A percentile compares a stretch with the other conserved stretches of the same genome.
Conservation (phyloP, 1,140 invertebrate genomes). For the Caenorhabditis latens region DNA sequence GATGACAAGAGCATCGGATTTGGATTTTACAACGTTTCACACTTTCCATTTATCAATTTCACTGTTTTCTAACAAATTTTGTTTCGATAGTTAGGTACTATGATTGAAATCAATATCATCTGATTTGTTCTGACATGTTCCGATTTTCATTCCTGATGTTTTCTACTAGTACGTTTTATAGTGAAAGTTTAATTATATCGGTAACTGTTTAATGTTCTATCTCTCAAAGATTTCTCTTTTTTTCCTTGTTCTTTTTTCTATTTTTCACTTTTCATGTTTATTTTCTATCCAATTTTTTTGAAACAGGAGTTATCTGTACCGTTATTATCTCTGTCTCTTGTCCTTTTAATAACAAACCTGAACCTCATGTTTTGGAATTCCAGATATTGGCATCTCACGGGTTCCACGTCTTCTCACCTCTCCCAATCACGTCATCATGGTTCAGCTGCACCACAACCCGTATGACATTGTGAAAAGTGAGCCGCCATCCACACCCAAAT, state of each 20-base stretch:
- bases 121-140: neutral
- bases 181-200: neutral
- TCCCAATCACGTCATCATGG: slow-evolving; percentile 33
- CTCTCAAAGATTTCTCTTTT: neutral
- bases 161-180: neutral
- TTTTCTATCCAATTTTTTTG: neutral
- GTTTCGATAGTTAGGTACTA: neutral
- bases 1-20: too few species aligned
- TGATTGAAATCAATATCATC: slow-evolving; percentile 15
- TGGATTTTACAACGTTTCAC: too few species aligned
- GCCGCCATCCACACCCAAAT: slow-evolving; percentile 27
- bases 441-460: slow-evolving; percentile 26
- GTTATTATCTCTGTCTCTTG: neutral
- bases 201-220: neutral
- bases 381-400: slow-evolving; percentile 53
- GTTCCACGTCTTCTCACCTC: neutral
- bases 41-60: too few species aligned
- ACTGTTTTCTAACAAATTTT: too few species aligned
- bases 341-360: neutral
- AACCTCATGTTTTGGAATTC: neutral
- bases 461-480: slow-evolving; percentile 45
- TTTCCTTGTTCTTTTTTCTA: neutral
- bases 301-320: neutral
- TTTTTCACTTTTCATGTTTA: neutral
- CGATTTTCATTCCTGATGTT: neutral